Conservation (phyloP, 1,140 invertebrate species). For the Babylonia areolata region DNA sequence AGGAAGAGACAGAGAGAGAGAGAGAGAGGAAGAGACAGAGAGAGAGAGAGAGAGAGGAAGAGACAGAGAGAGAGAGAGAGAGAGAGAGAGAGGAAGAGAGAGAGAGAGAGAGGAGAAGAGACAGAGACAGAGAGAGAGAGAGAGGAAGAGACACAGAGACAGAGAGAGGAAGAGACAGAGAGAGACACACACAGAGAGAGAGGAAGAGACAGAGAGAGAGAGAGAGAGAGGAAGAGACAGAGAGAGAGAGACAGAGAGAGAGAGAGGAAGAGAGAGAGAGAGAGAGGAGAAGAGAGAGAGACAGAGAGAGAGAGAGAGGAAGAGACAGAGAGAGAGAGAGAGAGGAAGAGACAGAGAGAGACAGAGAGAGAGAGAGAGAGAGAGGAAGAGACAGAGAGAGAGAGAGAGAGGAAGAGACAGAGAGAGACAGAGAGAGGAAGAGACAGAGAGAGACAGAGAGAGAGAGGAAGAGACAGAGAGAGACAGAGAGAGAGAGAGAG, state of each 20-base stretch:
- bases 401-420: background rate
- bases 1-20: background rate
- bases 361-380: slow-evolving; percentile 24
- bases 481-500: slow-evolving; percentile 12
- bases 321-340: slow-evolving; percentile 28
- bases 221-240: slow-evolving; percentile 18
- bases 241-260: background rate
- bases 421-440: slow-evolving; percentile 21
- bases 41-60: slow-evolving; percentile 24
- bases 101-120: too few relatives aligned
- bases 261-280: slow-evolving; percentile 2
- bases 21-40: slow-evolving; percentile 19
- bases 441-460: slow-evolving; percentile 1
- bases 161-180: background rate
- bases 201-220: background rate
- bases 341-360: slow-evolving; percentile 17
- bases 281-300: background rate
- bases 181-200: slow-evolving; percentile 14
- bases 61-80: background rate
- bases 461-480: slow-evolving; percentile 18
- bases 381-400: slow-evolving; percentile 24
- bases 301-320: background rate
- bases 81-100: slow-evolving; percentile 3
- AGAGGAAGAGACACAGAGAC: too few relatives aligned
- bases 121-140: too few relatives aligned